Base-by-base conservation (phyloP, 2,888 invertebrate genomes). In the Podotricha telesiphe region DNA sequence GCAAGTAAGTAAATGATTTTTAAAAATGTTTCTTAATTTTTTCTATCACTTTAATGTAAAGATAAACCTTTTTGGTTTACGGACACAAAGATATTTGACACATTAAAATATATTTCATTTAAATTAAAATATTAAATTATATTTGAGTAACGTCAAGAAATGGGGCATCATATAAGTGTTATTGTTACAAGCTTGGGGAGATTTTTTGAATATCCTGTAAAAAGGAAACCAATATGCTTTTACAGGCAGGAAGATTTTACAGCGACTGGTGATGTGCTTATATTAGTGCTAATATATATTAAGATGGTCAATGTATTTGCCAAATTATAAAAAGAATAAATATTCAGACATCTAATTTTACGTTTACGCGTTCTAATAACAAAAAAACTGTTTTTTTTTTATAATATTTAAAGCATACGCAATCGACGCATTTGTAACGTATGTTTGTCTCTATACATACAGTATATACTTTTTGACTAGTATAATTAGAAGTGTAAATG, bases 151-250 rank as follows among this genome's bases (percentile, higher is more conserved):
- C 50, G 19, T 53, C n/a, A 34, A 53, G 34, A 34, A 15, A 93
- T 94, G 94, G 94, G 94, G 17, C 88, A 91, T 64, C 87, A 90
- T 73, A 74, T 94, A 2, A 91, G 90, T 75, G 76, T 84, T 19
- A 77, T 93, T 17, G 85, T 94, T 62, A 89, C 89, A 19, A 85
- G 93, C 20, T 77, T 94, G 22, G 87, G 90, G 28, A 85, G 90
- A 70, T 92, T 93, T 77, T 94, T 94, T 73, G 94, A 94, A 76
- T 94, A 94, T 76, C 94, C 94, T 0, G 94, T 94, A 45, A 94
- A 94, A 77, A 86, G 94, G 70, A 94, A 94, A 84, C 94, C 94
- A 0, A 94, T 94, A 68, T 94, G 94, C 76, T 94, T 94, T 73
- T 94, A 93, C 70, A 83, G 94, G 28, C 94, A 94, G 75, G 94